phyloP scores from a whole-genome alignment of 2,113 vertebrate species.

The Vimba vimba region DNA sequence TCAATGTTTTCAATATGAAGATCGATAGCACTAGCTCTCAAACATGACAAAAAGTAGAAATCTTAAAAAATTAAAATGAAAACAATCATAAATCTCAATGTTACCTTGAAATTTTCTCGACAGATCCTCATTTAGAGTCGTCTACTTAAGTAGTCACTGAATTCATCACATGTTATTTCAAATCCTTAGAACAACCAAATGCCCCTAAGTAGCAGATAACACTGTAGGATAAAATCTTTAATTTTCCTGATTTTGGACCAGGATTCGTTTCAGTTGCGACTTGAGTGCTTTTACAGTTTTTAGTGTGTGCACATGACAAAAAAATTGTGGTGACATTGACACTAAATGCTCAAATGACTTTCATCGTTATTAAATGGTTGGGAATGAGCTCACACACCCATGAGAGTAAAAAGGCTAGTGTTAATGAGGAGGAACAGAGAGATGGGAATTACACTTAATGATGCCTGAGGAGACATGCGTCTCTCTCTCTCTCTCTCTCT shows the following conservation, averaged over 20 bases:
- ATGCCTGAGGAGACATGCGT: conserved; percentile 85
- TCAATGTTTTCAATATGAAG: too few relatives aligned
- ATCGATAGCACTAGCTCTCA: too few relatives aligned
- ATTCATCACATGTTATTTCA: background rate
- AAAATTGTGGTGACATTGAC: conserved; percentile 35
- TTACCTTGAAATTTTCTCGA: too few relatives aligned
- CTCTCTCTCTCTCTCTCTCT: conserved; percentile 60
- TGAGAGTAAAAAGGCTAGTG: conserved; percentile 94
- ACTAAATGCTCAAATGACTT: conserved; percentile 77
- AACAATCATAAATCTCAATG: too few relatives aligned
- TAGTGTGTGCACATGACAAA: conserved; percentile 25
- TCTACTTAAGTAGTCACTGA: too few relatives aligned
- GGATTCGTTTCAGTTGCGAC: background rate
- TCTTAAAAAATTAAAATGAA: background rate
- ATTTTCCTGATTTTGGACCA: background rate
- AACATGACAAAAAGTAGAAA: too few relatives aligned
- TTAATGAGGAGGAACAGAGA: conserved; percentile 92
- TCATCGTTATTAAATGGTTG: conserved; percentile 62
- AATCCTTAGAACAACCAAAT: background rate
- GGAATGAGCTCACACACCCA: conserved; percentile 79
- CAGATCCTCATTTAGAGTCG: too few relatives aligned
- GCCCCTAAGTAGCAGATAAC: background rate
- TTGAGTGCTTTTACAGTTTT: conserved; percentile 10
- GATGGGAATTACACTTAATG: conserved; percentile 96
- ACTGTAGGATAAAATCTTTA: background rate